Conservation (phyloP, 2,888 invertebrate species). For the Amorpha juglandis region DNA sequence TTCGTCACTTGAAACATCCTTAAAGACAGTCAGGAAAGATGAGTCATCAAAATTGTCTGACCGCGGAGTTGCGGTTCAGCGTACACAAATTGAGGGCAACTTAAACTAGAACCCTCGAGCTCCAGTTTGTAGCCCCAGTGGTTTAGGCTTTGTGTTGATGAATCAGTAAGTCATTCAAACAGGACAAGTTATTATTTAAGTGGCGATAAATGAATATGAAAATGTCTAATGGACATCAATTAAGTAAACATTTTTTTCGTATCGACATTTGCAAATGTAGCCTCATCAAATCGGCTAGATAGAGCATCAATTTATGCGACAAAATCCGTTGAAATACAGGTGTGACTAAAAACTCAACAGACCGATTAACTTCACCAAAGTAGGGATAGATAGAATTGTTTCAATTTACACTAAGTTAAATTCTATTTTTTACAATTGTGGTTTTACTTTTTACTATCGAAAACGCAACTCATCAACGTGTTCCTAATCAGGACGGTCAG, state of each 20-base stretch:
- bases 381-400: constrained; percentile 48
- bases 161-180: neutral
- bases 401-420: neutral
- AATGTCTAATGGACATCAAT: neutral
- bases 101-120: neutral
- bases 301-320: constrained; percentile 64
- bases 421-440: neutral
- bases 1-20: constrained; percentile 72
- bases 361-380: constrained; percentile 63
- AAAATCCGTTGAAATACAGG: constrained; percentile 52
- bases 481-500: neutral
- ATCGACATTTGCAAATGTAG: neutral
- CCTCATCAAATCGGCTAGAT: constrained; percentile 37
- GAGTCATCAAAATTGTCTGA: constrained; percentile 67
- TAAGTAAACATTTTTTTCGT: neutral
- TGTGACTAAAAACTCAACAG: constrained; percentile 66
- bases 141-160: no score
- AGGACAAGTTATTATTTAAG: neutral
- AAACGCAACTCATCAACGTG: neutral
- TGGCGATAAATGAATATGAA: neutral
- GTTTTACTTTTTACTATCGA: no score
- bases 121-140: no score
- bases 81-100: constrained; percentile 29
- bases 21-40: constrained; percentile 67
- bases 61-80: constrained; percentile 68